phyloP scores from a whole-genome alignment of 2,113 vertebrate species.

The Myxocyprinus asiaticus region DNA sequence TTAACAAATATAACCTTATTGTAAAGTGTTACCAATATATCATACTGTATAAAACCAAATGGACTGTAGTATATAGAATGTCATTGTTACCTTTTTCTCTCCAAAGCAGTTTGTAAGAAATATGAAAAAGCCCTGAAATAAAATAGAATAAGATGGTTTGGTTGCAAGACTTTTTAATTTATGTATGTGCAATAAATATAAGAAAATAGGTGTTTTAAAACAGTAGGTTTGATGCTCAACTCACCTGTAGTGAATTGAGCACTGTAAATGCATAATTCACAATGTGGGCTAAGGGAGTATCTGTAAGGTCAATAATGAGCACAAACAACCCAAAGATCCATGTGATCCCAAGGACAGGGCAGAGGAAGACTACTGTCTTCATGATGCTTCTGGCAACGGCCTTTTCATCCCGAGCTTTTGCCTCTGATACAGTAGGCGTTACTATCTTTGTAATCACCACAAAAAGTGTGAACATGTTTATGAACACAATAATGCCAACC shows the following conservation, averaged over 20 bases:
- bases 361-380: slow-evolving; percentile 71
- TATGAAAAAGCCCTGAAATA: slow-evolving; percentile 75
- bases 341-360: slow-evolving; percentile 75
- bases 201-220: background rate
- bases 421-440: slow-evolving; percentile 60
- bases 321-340: slow-evolving; percentile 73
- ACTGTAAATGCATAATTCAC: slow-evolving; percentile 68
- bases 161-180: background rate
- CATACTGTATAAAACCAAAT: too few species aligned
- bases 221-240: background rate
- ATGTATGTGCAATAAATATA: background rate
- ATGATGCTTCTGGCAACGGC: slow-evolving; percentile 63
- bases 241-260: slow-evolving; percentile 77
- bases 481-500: slow-evolving; percentile 76
- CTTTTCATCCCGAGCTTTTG: slow-evolving; percentile 55
- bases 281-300: fast-evolving
- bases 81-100: slow-evolving; percentile 73
- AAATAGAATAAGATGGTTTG: slow-evolving; percentile 5
- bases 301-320: slow-evolving; percentile 53
- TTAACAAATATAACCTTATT: too few species aligned
- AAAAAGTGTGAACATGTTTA: slow-evolving; percentile 79
- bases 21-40: too few species aligned
- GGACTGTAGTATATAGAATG: too few species aligned
- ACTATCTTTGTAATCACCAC: slow-evolving; percentile 88
- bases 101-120: slow-evolving; percentile 68